A percentile compares a stretch with the other conserved stretches of the same genome.
Evolutionary conservation across 2,888 invertebrate species (phyloP).

Genomic region (Drosophila maculinotata): DNA sequence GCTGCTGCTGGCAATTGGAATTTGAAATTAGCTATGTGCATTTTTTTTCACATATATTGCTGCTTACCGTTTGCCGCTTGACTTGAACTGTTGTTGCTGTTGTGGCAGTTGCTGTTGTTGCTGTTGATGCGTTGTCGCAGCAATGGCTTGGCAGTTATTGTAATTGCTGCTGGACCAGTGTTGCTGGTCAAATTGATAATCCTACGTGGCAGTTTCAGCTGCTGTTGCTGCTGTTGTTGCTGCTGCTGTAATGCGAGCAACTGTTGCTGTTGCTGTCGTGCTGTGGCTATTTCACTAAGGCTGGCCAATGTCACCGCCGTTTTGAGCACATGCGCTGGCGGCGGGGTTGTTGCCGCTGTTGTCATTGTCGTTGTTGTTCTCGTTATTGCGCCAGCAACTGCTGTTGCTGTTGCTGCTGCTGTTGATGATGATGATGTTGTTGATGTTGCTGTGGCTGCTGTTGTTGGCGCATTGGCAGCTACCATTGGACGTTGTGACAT

Average conservation of each 20-base stretch:
- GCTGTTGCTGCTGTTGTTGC: constrained; percentile 57
- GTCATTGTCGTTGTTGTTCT: constrained; percentile 58
- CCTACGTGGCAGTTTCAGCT: constrained; percentile 68
- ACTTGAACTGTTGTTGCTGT: constrained; percentile 35
- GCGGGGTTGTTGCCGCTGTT: constrained; percentile 68
- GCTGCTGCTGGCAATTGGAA: constrained; percentile 49
- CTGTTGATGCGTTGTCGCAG: no score
- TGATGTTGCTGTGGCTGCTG: constrained; percentile 48
- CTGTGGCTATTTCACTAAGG: constrained; percentile 81
- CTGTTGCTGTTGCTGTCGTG: constrained; percentile 72
- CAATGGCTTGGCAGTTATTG: constrained; percentile 20
- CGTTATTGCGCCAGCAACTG: constrained; percentile 54
- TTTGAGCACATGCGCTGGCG: constrained; percentile 80
- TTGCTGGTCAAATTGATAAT: constrained; percentile 69
- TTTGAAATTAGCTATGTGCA: constrained; percentile 41
- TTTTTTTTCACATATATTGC: constrained; percentile 49
- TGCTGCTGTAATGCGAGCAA: constrained; percentile 43
- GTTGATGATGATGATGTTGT: constrained; percentile 49
- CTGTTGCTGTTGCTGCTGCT: constrained; percentile 54
- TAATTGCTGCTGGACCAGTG: constrained; percentile 36
- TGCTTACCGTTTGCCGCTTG: constrained; percentile 69
- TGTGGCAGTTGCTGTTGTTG: constrained; percentile 31
- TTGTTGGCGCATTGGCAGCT: constrained; percentile 50
- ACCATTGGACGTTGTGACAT: constrained; percentile 83
- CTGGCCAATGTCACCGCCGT: constrained; percentile 81